phyloP scores from a whole-genome alignment of 92 coral and sea anemone species.

The Phenganax marumi region DNA sequence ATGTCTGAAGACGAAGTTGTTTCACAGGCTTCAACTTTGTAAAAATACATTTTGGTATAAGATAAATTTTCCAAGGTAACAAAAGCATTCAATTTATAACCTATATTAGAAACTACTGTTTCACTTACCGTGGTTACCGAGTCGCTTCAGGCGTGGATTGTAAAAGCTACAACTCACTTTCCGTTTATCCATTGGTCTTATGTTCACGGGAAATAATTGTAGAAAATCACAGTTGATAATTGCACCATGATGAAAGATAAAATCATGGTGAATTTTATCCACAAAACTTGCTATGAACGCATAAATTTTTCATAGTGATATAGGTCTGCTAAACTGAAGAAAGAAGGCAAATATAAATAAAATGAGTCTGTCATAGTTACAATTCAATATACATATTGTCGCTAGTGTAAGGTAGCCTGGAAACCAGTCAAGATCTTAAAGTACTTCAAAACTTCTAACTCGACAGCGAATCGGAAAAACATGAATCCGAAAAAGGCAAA shows the following conservation, averaged over 20 bases:
- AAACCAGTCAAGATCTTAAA: neutral
- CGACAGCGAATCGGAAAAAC: neutral
- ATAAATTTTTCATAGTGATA: neutral
- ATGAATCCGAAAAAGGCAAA: too few relatives aligned
- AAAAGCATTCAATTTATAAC: too few relatives aligned
- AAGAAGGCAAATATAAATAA: neutral
- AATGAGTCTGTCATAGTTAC: neutral
- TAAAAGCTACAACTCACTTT: neutral
- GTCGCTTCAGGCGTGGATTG: neutral
- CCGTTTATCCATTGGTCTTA: neutral
- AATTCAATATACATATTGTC: slow-evolving; percentile 1
- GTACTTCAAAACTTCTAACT: neutral
- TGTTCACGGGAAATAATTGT: neutral
- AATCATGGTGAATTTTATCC: neutral
- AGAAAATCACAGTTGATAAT: neutral
- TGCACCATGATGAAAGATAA: neutral
- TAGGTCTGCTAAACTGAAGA: neutral
- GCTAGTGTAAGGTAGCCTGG: slow-evolving; percentile 1
- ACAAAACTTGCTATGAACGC: neutral
- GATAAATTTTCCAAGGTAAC: too few relatives aligned
- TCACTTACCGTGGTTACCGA: too few relatives aligned
- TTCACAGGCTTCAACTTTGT: too few relatives aligned
- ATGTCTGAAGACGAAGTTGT: too few relatives aligned
- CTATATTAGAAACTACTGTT: too few relatives aligned
- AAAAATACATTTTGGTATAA: too few relatives aligned